Conservation (phyloP, 2,888 invertebrate species). For the Drosophila nr. fundita region DNA sequence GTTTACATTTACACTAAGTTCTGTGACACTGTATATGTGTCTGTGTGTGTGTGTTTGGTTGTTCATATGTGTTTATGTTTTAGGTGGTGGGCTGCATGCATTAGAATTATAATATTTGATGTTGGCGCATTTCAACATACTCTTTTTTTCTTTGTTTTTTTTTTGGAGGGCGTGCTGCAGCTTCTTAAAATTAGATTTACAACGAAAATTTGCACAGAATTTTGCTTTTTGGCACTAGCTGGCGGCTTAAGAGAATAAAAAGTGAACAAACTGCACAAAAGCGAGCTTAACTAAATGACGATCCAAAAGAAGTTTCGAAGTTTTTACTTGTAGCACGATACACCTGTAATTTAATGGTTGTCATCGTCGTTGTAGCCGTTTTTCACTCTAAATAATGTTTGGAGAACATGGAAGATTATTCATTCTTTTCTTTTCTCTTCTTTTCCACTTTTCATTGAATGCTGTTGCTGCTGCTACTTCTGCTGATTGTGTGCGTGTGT, state of each 20-base stretch:
- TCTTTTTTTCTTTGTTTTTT: slow-evolving; percentile 5
- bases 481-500: slow-evolving; percentile 24
- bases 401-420: slow-evolving; percentile 21
- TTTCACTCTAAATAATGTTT: slow-evolving; percentile 34
- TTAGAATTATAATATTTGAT: slow-evolving; percentile 60
- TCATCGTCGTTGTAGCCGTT: slow-evolving; percentile 26
- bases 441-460: slow-evolving; percentile 13
- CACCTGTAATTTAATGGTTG: slow-evolving; percentile 22
- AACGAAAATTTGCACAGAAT: slow-evolving; percentile 67
- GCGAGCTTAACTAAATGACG: slow-evolving; percentile 39
- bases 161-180: slow-evolving; percentile 36
- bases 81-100: slow-evolving; percentile 47
- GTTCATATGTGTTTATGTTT: slow-evolving; percentile 26
- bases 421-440: slow-evolving; percentile 1
- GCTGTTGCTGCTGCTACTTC: slow-evolving; percentile 20
- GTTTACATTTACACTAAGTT: slow-evolving; percentile 69
- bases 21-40: slow-evolving; percentile 52
- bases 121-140: slow-evolving; percentile 14
- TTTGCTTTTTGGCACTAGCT: slow-evolving; percentile 75
- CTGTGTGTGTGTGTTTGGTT: slow-evolving; percentile 20
- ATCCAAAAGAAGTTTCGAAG: slow-evolving; percentile 21
- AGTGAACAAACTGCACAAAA: slow-evolving; percentile 42
- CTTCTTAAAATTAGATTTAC: slow-evolving; percentile 42
- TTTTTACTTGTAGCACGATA: slow-evolving; percentile 37
- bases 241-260: slow-evolving; percentile 52